Conservation (phyloP, 2,113 vertebrate species). For the Nannospalax galili region DNA sequence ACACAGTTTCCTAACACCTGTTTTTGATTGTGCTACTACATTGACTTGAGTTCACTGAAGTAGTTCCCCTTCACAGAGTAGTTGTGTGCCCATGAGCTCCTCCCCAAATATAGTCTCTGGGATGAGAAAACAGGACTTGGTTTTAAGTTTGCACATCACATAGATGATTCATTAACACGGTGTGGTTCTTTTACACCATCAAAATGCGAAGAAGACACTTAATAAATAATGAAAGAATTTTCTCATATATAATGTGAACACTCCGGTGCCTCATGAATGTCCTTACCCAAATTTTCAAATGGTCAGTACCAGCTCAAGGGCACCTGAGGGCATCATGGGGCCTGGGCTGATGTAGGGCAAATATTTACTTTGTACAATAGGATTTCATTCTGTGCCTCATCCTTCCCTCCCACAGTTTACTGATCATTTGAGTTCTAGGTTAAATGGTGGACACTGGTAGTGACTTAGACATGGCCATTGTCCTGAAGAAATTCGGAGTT, state of each 20-base stretch:
- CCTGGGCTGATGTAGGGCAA: neutral
- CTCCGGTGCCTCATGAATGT: too few species aligned
- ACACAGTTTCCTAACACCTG: neutral
- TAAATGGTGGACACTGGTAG: neutral
- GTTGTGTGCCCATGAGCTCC: neutral
- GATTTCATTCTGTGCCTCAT: neutral
- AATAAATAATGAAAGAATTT: neutral
- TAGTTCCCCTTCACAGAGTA: neutral
- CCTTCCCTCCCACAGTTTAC: neutral
- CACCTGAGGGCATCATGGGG: fast-evolving
- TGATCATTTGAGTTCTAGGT: neutral
- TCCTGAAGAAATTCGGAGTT: neutral
- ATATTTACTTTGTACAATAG: neutral
- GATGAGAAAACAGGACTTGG: neutral
- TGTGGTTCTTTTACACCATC: neutral
- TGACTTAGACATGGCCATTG: neutral
- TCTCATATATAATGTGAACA: neutral
- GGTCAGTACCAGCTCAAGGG: neutral
- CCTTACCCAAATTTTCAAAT: neutral
- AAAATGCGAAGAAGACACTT: neutral
- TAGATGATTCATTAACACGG: neutral
- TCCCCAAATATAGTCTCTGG: neutral
- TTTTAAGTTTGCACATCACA: neutral
- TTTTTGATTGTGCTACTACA: neutral
- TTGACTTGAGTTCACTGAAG: neutral